Evolutionary conservation across 2,113 vertebrate genomes (phyloP), one percentile per base, ranked within the genome.

Genomic region (Sylvietta virens): DNA sequence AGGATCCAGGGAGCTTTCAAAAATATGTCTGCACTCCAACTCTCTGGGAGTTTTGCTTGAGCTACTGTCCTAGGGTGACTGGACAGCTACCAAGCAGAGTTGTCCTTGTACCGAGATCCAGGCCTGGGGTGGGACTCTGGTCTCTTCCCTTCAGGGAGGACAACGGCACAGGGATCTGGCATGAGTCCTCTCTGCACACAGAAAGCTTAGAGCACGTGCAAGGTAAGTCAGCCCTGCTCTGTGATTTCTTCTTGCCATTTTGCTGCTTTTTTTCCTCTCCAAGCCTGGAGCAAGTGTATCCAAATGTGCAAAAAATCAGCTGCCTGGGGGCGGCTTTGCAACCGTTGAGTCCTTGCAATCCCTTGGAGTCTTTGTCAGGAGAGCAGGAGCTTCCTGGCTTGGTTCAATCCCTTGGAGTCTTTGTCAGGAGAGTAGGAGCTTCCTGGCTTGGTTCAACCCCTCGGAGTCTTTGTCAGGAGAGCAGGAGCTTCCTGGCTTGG

Each of bases 141-240:
- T 44, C 56, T 58, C 48, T 58, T 72, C 35, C 48, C 44, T 23
- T 50, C 21, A 40, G 27, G 33, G 35, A 72, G 22, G 35, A 81
- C 30, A n/a, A 3, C 5, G 18, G n/a, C 58, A 19, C 3, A 0
- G 28, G 24, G 31, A 16, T 22, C 42, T 67, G 47, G 26, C 28
- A 26, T 0, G 1, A 81, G 27, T 40, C 35, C 42, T 24, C 9
- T 71, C 8, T 14, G 12, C 11, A 28, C 11, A 3, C 19, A 37
- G 30, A 6, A 4, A 12, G 21, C 7, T 2, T 58, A 35, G 37
- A 57, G 28, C n/a, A 35, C 2, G 0, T 27, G 44, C 31, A 37
- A 74, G 57, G 31, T 44, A 56, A 26, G n/a, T 21, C 60, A 66
- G 30, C 13, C n/a, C 5, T 2, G 2, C 30, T 79, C 35, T 0